Evolutionary conservation across 2,797 vertebrate genomes (phyloP), one percentile per base, ranked within the genome.

Genomic region (Enteromius anoplus): DNA sequence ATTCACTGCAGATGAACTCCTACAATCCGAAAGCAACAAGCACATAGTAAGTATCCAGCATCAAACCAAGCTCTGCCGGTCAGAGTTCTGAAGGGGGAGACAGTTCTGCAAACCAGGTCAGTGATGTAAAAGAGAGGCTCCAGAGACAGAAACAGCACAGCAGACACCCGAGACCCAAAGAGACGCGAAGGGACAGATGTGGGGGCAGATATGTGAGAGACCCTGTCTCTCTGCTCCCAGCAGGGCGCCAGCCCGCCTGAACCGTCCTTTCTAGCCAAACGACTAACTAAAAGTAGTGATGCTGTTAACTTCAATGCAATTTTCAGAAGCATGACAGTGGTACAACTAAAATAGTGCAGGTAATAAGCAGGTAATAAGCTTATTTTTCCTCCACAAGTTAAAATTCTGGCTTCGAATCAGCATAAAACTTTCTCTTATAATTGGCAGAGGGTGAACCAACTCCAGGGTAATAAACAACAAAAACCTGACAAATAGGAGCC

Each of bases 171-270:
- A 81, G 83, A 66, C 83, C n/a, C 32, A 80, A 34, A 80, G 82
- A 85, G 55, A 79, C 19, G 26, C 19, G 68, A 45, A 32, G 49
- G 40, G 71, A 83, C 64, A 83, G 37, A 77, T 75, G 66, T 53
- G 53, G 29, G 34, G 53, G n/a, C 21, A 76, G 84, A 85, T 60
- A 78, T 76, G 82, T 69, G 80, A 85, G 68, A 85, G 84, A 78
- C 32, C 19, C 64, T 65, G 82, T 83, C 75, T 70, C 75, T 80
- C 34, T 0, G n/a, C 58, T 76, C 73, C 45, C 68, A 75, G 80
- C 80, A 65, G 62, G 81, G 82, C 91, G 91, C 91, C 92, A 88
- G 89, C 21, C 88, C 76, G 90, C 85, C 93, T 91, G 85, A 88
- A 91, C 91, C 85, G 89, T 91, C 85, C 86, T 37, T 65, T 76